Evolutionary conservation across 2,888 invertebrate species (phyloP).

Genomic region (Idaea biselata): DNA sequence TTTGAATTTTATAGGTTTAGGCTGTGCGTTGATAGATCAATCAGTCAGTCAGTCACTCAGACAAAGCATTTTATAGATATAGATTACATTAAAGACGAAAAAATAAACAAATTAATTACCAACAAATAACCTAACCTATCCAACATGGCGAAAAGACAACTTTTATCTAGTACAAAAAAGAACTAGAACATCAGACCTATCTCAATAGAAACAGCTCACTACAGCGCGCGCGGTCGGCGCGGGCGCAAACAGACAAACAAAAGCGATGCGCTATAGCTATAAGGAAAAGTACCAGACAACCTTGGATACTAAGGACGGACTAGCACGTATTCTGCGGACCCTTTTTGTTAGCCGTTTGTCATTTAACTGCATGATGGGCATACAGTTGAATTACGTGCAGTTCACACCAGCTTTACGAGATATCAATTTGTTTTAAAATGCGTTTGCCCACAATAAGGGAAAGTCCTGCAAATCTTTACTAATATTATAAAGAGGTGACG

Average conservation of each 20-base stretch:
- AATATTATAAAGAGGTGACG: too few species aligned
- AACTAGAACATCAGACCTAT: not conserved
- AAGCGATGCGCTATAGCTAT: not conserved
- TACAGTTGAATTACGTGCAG: not conserved
- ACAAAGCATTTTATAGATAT: too few species aligned
- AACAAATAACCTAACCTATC: too few species aligned
- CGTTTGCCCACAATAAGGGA: too few species aligned
- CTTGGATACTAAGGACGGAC: not conserved
- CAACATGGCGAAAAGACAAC: too few species aligned
- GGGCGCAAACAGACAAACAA: not conserved
- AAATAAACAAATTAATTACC: too few species aligned
- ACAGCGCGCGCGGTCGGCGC: not conserved
- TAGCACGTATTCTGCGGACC: not conserved
- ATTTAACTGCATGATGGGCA: not conserved
- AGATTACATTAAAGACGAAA: too few species aligned
- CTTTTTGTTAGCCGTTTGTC: not conserved
- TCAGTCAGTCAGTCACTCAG: too few species aligned
- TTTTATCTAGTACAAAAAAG: not conserved
- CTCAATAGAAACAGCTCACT: not conserved
- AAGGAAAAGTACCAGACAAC: constrained; percentile 6
- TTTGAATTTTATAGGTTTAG: too few species aligned
- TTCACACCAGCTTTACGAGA: not conserved
- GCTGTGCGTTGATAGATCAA: too few species aligned
- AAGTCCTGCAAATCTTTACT: too few species aligned
- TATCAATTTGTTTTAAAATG: not conserved